Base-by-base conservation (phyloP, 2,888 invertebrate species). In the Tetanocera ferruginea region DNA sequence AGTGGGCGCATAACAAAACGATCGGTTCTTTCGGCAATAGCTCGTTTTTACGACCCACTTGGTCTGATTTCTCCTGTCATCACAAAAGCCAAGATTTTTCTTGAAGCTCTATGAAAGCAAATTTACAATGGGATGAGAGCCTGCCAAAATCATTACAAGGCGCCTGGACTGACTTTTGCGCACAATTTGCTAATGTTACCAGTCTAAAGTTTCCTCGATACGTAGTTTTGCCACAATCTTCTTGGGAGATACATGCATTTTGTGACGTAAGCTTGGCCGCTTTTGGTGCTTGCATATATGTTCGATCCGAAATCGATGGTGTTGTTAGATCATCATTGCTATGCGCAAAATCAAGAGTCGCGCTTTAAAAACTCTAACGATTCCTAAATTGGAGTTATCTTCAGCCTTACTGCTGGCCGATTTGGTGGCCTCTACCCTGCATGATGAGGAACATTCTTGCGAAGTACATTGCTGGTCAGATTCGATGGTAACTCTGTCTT, bases 281-380 rank as follows among this genome's bases (percentile, higher is more conserved):
- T n/a, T n/a, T n/a, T n/a, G n/a, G n/a, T n/a, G 76, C 51, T 6
- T 77, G 77, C 49, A 37, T 77, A 28, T 79, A 79, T 31, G 37
- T 77, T 43, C 49, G 76, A 9, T 79, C 73, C 25, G 73, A 76
- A 25, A 8, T 37, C 2, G 25, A 73, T 51, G 11, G 43, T 57
- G 11, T 8, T 17, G 23, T 62, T 5, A 67, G 49, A 28, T 25
- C 49, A 11, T 72, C 43, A 17, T 43, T 80, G 17, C 49, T 78
- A 19, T 78, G 76, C 28, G 77, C 77, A 25, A 78, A 80, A 60
- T 80, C n/a, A n/a, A n/a, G n/a, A n/a, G n/a, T n/a, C n/a, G n/a
- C n/a, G n/a, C n/a, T n/a, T n/a, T n/a, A n/a, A 81, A 76, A 77
- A 62, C 66, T 1, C 14, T 76, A 9, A 31, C 69, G 2, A 49